Conservation (phyloP, 64 coral and sea anemone species). For the Porites australiensis region DNA sequence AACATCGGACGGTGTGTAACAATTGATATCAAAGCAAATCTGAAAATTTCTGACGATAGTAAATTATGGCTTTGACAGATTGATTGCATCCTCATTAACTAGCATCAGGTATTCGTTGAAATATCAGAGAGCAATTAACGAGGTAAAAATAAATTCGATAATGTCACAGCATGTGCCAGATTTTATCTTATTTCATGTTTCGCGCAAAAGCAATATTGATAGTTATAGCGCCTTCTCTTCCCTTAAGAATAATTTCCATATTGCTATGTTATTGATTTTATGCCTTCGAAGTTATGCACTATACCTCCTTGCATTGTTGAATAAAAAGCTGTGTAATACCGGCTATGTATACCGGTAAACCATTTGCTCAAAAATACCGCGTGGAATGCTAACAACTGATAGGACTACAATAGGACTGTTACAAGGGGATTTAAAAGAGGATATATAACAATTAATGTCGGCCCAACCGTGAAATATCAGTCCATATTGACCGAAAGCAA, state of each 20-base stretch:
- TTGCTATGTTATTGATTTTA: neutral
- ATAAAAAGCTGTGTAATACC: neutral
- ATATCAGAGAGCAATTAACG: neutral
- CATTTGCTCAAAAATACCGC: slow-evolving; percentile 14
- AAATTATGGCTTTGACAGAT: too few relatives aligned
- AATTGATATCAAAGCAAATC: neutral
- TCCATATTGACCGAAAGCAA: neutral
- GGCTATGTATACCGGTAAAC: too few relatives aligned
- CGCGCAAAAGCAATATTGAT: neutral
- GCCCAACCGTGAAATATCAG: neutral
- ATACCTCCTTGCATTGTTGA: neutral
- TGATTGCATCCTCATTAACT: neutral
- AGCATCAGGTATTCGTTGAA: neutral
- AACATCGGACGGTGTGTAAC: neutral
- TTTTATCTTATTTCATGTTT: neutral
- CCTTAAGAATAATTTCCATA: neutral
- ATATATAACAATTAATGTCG: neutral
- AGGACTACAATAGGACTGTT: slow-evolving; percentile 28
- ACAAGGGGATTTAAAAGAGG: slow-evolving; percentile 6
- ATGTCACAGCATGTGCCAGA: neutral
- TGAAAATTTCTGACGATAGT: neutral
- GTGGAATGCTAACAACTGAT: slow-evolving; percentile 43
- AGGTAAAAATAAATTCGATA: neutral
- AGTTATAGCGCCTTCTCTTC: neutral
- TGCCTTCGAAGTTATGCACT: neutral